Conservation (phyloP, 2,888 invertebrate species). For the Apodemia zela region DNA sequence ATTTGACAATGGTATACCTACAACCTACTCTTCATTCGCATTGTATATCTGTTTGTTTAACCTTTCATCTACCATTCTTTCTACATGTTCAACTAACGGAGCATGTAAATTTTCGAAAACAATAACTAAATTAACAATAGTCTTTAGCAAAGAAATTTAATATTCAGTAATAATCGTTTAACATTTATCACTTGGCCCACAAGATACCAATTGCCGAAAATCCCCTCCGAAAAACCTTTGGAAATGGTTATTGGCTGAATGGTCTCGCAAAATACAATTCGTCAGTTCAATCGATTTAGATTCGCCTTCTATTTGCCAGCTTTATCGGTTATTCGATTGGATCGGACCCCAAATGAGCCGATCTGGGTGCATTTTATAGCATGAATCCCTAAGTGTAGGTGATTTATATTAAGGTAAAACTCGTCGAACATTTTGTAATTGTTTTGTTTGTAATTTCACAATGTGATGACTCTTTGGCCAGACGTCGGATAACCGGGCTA, state of each 20-base stretch:
- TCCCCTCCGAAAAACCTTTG: not conserved
- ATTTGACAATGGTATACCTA: too few relatives aligned
- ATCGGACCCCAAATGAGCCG: conserved; percentile 30
- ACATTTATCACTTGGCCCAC: conserved; percentile 2
- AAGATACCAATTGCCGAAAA: not conserved
- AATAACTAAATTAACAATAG: too few relatives aligned
- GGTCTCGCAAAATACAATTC: conserved; percentile 13
- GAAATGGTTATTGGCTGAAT: conserved; percentile 8
- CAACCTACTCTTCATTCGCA: too few relatives aligned
- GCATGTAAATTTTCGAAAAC: too few relatives aligned
- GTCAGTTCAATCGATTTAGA: conserved; percentile 55
- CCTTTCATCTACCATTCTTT: too few relatives aligned
- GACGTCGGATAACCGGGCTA: not conserved
- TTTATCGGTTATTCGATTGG: conserved; percentile 45
- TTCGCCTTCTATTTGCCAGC: conserved; percentile 46
- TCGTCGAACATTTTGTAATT: not conserved
- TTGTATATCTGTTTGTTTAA: too few relatives aligned
- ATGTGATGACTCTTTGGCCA: not conserved
- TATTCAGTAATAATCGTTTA: not conserved
- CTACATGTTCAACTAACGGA: too few relatives aligned
- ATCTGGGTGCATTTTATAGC: conserved; percentile 12
- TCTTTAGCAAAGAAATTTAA: not conserved
- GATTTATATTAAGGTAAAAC: not conserved
- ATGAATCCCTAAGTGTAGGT: not conserved
- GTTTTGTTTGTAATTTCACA: not conserved